Conservation (phyloP, 2,113 vertebrate genomes). For the Sebastes schlegelii region DNA sequence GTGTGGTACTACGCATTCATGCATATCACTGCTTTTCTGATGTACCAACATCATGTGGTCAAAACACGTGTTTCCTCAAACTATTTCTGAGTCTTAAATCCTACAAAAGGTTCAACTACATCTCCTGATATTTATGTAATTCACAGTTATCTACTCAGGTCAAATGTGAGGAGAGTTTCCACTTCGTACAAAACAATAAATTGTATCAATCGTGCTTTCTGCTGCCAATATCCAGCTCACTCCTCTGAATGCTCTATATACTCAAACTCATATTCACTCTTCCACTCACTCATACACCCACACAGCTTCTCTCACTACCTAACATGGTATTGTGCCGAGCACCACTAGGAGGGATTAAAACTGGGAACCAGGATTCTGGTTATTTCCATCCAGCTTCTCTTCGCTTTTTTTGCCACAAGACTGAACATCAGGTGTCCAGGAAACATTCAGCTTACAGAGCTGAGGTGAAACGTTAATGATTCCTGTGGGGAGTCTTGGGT, state of each 20-base stretch:
- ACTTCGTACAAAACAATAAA: conserved; percentile 46
- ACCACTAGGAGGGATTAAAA: conserved; percentile 61
- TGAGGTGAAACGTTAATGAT: conserved; percentile 49
- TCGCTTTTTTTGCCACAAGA: neutral
- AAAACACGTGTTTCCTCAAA: neutral
- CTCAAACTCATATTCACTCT: conserved; percentile 68
- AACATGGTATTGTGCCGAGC: conserved; percentile 69
- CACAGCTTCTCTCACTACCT: conserved; percentile 70
- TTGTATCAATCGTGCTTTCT: conserved; percentile 44
- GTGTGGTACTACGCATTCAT: neutral
- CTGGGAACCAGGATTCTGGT: conserved; percentile 49
- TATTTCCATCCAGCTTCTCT: conserved; percentile 56
- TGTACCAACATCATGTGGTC: neutral
- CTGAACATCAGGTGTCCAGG: conserved; percentile 29
- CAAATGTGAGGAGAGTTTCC: conserved; percentile 31
- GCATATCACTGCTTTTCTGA: neutral
- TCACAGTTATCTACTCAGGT: conserved; percentile 1
- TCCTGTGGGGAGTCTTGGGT: conserved; percentile 11
- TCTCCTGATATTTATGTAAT: neutral
- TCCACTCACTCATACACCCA: conserved; percentile 77
- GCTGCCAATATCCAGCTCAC: conserved; percentile 59
- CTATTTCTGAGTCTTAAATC: neutral
- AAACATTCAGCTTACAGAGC: conserved; percentile 45
- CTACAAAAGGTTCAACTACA: neutral
- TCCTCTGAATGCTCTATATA: conserved; percentile 65